Percentiles rank a stretch among this genome's conserved stretches.
These are phyloP conservation scores for Miopithecus talapoin DNA, from an alignment of 2,797 vertebrate species.

Conservation along the genomic window DNA sequence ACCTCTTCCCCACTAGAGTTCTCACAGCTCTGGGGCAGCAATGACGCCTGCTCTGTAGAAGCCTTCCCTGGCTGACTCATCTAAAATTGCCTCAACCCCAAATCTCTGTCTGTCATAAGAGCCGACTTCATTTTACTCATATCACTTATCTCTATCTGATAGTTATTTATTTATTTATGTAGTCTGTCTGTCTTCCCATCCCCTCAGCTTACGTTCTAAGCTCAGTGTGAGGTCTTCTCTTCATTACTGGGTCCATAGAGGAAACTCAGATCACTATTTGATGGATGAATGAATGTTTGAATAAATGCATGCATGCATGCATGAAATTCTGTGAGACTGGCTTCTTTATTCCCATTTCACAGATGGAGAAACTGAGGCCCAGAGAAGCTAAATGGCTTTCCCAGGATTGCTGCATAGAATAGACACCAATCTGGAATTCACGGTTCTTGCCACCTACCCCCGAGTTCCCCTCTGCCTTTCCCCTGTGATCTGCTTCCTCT, in stretches of 20 bases:
- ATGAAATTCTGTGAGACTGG: not conserved
- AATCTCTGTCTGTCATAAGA: not conserved
- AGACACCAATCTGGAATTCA: not conserved
- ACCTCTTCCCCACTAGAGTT: not conserved
- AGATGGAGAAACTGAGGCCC: not conserved
- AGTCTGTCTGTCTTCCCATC: not conserved
- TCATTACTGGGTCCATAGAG: not conserved
- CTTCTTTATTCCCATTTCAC: not conserved
- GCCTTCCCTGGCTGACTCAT: not conserved
- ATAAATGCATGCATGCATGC: not conserved
- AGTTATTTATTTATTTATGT: not conserved
- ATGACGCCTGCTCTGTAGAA: not conserved
- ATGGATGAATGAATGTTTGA: not conserved
- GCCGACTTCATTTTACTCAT: not conserved
- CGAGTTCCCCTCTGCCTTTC: not conserved
- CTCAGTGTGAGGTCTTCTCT: not conserved
- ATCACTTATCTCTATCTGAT: not conserved
- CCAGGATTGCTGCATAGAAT: not conserved
- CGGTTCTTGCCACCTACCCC: not conserved
- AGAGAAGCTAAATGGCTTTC: not conserved
- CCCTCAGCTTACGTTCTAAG: not conserved
- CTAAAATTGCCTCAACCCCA: not conserved
- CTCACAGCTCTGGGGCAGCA: not conserved
- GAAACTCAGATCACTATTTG: not conserved
- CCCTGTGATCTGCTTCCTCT: not conserved